Conservation (phyloP, 2,888 invertebrate genomes). For the Dendrolimus pini region DNA sequence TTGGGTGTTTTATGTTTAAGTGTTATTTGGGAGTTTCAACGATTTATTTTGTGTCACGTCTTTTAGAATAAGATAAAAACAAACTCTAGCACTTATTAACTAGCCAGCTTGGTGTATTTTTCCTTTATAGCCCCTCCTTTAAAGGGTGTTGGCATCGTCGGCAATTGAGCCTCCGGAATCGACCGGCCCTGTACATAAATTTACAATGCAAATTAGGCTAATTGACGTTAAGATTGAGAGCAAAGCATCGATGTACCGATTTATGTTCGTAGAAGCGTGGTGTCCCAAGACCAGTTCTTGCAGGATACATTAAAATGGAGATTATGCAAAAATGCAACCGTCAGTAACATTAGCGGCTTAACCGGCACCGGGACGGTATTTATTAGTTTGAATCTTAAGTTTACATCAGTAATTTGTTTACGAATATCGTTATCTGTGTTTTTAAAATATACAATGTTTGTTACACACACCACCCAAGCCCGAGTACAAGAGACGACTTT, state of each 20-base stretch:
- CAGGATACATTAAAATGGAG: constrained; percentile 23
- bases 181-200: constrained; percentile 7
- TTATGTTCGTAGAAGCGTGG: constrained; percentile 17
- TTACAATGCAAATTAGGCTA: constrained; percentile 31
- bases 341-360: constrained; percentile 8
- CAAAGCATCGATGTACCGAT: constrained; percentile 19
- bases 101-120: background rate
- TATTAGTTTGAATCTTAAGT: constrained; percentile 5
- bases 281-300: constrained; percentile 1
- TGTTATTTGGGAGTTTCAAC: too few species aligned
- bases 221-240: constrained; percentile 33
- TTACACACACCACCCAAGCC: background rate
- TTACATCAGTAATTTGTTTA: constrained; percentile 18
- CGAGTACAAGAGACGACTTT: background rate
- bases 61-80: too few species aligned
- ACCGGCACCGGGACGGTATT: background rate
- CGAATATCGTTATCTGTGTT: constrained; percentile 6
- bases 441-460: background rate
- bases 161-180: background rate
- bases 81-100: too few species aligned
- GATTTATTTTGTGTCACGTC: too few species aligned
- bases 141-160: background rate
- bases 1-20: too few species aligned
- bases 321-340: constrained; percentile 22
- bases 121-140: constrained; percentile 2